These are phyloP conservation scores for Lutjanus erythropterus DNA, from an alignment of 2,113 vertebrate genomes.

Conservation along the genomic window DNA sequence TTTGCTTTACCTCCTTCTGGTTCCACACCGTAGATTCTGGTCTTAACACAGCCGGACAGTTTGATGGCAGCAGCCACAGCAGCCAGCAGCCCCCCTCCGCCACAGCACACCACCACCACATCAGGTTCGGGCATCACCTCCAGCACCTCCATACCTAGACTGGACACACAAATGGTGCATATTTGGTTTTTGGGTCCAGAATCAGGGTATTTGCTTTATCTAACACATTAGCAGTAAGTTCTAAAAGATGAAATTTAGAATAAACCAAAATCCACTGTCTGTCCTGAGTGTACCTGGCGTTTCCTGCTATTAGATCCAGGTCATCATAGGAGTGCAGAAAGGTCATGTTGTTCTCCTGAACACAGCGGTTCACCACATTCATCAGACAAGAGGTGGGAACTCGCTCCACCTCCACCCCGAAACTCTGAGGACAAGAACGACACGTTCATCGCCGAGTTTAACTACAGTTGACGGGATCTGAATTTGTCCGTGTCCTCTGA, in stretches of 20 bases:
- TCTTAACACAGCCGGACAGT: slow-evolving; percentile 79
- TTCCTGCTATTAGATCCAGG: slow-evolving; percentile 83
- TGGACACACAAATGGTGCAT: slow-evolving; percentile 33
- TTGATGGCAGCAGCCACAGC: slow-evolving; percentile 83
- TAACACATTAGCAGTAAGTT: too few relatives aligned
- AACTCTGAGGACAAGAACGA: slow-evolving; percentile 71
- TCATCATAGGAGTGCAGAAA: slow-evolving; percentile 85
- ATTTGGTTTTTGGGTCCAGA: too few relatives aligned
- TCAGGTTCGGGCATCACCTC: slow-evolving; percentile 79
- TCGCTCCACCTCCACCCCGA: slow-evolving; percentile 83
- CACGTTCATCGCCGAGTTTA: not conserved
- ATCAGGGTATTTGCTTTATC: too few relatives aligned
- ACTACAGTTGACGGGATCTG: not conserved
- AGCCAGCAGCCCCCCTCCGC: slow-evolving; percentile 85
- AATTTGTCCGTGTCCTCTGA: slow-evolving; percentile 10
- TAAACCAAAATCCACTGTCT: not conserved
- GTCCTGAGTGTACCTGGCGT: slow-evolving; percentile 78
- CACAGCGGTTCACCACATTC: slow-evolving; percentile 79
- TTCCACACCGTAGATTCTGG: slow-evolving; percentile 86
- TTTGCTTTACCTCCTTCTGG: slow-evolving; percentile 85
- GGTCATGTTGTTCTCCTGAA: slow-evolving; percentile 81
- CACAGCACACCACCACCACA: slow-evolving; percentile 85
- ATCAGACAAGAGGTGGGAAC: slow-evolving; percentile 78
- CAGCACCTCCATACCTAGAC: slow-evolving; percentile 84
- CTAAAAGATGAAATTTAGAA: not conserved